Evolutionary conservation across 2,113 vertebrate genomes (phyloP).

Genomic region (Aptenodytes patagonicus): DNA sequence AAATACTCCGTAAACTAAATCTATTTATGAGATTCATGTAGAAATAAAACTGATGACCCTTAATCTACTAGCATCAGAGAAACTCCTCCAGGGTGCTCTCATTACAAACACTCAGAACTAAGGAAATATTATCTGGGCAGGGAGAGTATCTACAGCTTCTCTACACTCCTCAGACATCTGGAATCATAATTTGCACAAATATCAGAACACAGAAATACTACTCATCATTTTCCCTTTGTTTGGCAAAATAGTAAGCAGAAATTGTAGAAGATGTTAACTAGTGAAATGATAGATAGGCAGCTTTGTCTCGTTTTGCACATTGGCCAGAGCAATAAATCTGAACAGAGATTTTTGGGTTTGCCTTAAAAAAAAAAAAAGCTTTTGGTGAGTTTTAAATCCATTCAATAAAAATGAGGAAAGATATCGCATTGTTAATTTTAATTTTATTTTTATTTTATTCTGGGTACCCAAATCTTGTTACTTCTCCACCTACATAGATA

Average conservation of each 20-base stretch:
- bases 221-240: background rate
- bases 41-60: background rate
- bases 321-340: background rate
- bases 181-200: background rate
- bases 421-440: background rate
- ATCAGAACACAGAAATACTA: background rate
- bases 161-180: background rate
- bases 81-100: background rate
- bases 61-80: background rate
- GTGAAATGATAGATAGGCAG: background rate
- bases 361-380: background rate
- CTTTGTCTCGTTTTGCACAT: background rate
- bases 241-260: background rate
- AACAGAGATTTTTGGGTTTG: background rate
- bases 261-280: background rate
- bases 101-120: background rate
- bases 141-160: background rate
- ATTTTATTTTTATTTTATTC: background rate
- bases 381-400: background rate
- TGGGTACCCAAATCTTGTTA: background rate
- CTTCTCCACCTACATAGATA: background rate
- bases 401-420: background rate
- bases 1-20: background rate
- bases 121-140: background rate
- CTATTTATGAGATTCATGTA: background rate